Conservation (phyloP, 2,888 invertebrate genomes). For the Meganola albula region DNA sequence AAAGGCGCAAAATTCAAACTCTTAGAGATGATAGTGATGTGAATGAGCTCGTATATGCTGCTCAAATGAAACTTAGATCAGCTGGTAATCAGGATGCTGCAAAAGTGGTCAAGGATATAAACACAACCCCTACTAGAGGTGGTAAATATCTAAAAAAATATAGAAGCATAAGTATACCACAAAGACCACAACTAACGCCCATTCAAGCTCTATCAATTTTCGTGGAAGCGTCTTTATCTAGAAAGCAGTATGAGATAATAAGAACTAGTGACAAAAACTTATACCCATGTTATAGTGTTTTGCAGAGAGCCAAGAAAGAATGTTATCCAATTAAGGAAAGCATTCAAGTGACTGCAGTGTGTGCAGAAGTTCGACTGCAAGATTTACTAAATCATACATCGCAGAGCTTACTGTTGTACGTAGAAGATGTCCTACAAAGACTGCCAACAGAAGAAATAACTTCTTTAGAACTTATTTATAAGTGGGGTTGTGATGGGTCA, state of each 20-base stretch:
- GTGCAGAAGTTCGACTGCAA: slow-evolving; percentile 7
- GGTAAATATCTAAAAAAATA: background rate
- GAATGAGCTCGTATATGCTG: slow-evolving; percentile 8
- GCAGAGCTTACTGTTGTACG: slow-evolving; percentile 3
- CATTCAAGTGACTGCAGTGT: slow-evolving; percentile 4
- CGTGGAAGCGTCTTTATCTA: background rate
- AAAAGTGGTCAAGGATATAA: slow-evolving; percentile 10
- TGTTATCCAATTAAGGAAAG: slow-evolving; percentile 7
- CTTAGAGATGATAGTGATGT: slow-evolving; percentile 3
- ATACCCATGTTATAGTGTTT: slow-evolving; percentile 12
- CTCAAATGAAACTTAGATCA: slow-evolving; percentile 8
- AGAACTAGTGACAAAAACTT: slow-evolving; percentile 6
- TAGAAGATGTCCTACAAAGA: slow-evolving; percentile 5
- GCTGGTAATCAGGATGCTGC: slow-evolving; percentile 13
- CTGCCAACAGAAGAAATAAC: slow-evolving; percentile 4
- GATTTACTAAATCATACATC: slow-evolving; percentile 1
- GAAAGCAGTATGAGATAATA: slow-evolving; percentile 18
- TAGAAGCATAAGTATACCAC: background rate
- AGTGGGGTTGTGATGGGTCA: slow-evolving; percentile 29
- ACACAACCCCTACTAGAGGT: slow-evolving; percentile 7
- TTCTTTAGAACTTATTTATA: slow-evolving; percentile 17
- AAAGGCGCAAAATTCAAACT: slow-evolving; percentile 17
- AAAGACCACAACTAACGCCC: background rate
- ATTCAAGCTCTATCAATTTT: background rate
- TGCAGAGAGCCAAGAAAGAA: slow-evolving; percentile 5